Base-by-base conservation (phyloP, 2,888 invertebrate species). In the Drosophila diplacantha region DNA sequence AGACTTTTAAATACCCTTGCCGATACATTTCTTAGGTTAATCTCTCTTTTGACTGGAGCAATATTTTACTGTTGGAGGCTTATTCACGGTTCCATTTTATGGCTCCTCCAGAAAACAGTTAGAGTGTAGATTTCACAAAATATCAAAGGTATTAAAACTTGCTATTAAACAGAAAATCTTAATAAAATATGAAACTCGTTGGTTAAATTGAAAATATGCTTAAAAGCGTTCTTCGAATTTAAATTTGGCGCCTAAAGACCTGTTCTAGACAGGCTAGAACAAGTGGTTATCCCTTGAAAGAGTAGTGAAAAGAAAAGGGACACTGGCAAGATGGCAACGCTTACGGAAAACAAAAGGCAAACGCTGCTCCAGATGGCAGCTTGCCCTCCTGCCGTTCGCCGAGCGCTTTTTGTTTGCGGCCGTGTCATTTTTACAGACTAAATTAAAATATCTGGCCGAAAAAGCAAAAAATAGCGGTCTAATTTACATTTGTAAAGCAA, bases 371-470 rank as follows among this genome's bases (percentile, higher is more conserved):
- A 41, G 60, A 50, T 62, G 41, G 43, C 44, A 37, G 22, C 35
- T 55, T 26, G 34, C 53, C 41, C 51, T 39, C 46, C 56, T 16
- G 43, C 59, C 39, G 39, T 46, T 67, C 39, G 49, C 41, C 41
- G 58, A 47, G 49, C 57, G 64, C 68, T 73, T 79, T 65, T 79
- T 79, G 74, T 79, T 77, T 82, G 81, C 68, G 84, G 84, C 82
- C 74, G 82, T 83, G 82, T 84, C 82, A 83, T 85, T 85, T 82
- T 84, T 72, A 75, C 84, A 74, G 84, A 80, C 82, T 78, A 85
- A 85, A 83, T 85, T 85, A 82, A 83, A 83, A 85, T 83, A 80
- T 80, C 72, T 81, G 74, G 63, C 65, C 61, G 9, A 52, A 32
- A 29, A 70, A 35, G 24, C 34, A 57, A 75, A 72, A 77, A 74